phyloP scores from a whole-genome alignment of 2,113 vertebrate species.

The Telmatochromis bifrenatus region DNA sequence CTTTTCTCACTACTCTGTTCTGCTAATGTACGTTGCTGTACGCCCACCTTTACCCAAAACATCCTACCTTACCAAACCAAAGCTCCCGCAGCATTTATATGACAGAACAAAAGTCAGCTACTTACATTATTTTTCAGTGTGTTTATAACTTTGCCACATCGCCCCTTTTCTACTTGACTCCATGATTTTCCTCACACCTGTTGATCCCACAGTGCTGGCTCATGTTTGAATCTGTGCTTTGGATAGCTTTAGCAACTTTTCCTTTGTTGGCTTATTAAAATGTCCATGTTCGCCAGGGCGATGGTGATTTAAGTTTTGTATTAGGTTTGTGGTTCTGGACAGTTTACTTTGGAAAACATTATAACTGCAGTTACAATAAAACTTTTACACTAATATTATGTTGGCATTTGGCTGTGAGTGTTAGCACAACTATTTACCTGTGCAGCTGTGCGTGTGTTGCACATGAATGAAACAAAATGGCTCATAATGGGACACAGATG shows the following conservation, averaged over 20 bases:
- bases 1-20: neutral
- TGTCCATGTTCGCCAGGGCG: neutral
- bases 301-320: neutral
- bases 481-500: neutral
- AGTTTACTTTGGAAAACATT: neutral
- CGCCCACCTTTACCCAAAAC: neutral
- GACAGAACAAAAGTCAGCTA: neutral
- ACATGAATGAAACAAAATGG: neutral
- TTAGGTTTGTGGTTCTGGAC: neutral
- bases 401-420: neutral
- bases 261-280: neutral
- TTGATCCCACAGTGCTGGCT: neutral
- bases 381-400: neutral
- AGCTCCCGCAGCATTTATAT: neutral
- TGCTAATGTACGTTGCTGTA: neutral
- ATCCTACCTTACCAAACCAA: neutral
- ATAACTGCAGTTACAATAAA: neutral
- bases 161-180: neutral
- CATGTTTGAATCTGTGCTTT: neutral
- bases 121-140: neutral
- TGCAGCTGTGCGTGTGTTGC: neutral
- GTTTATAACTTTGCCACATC: neutral
- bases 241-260: neutral
- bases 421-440: neutral
- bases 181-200: neutral